phyloP scores from a whole-genome alignment of 2,113 vertebrate genomes.

The Cavia aperea region DNA sequence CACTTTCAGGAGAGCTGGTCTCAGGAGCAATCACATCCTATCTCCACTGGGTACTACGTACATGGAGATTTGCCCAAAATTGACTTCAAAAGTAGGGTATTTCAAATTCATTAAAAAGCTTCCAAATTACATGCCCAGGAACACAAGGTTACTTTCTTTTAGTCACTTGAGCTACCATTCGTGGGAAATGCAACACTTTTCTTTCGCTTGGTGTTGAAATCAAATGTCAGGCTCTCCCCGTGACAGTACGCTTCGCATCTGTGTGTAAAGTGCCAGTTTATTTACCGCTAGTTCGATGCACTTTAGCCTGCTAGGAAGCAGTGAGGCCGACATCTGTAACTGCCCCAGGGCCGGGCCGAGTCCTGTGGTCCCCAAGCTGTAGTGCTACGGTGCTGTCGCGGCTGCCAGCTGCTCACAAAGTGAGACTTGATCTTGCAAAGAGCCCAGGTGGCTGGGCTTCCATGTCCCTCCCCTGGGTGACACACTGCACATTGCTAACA shows the following conservation, averaged over 20 bases:
- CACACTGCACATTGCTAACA: constrained; percentile 1
- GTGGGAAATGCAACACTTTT: neutral
- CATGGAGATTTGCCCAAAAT: neutral
- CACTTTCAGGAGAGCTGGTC: neutral
- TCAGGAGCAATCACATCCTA: neutral
- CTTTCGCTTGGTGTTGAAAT: neutral
- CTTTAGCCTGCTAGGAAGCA: constrained; percentile 68
- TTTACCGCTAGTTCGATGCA: constrained; percentile 71
- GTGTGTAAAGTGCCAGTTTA: constrained; percentile 77
- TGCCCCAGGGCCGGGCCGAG: neutral
- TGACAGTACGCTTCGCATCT: constrained; percentile 27
- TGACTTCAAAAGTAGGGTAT: neutral
- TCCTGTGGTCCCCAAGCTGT: neutral
- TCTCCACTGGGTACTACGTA: neutral
- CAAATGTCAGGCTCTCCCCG: constrained; percentile 17
- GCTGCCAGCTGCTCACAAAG: neutral
- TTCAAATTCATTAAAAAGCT: neutral
- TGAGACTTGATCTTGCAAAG: neutral
- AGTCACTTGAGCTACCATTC: neutral
- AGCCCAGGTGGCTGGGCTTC: neutral
- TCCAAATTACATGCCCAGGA: neutral
- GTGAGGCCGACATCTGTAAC: constrained; percentile 29
- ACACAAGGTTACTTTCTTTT: neutral
- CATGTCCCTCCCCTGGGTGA: neutral
- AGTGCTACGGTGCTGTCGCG: neutral